These are phyloP conservation scores for Podocnemis expansa DNA, from an alignment of 2,113 vertebrate species.

Conservation along the genomic window DNA sequence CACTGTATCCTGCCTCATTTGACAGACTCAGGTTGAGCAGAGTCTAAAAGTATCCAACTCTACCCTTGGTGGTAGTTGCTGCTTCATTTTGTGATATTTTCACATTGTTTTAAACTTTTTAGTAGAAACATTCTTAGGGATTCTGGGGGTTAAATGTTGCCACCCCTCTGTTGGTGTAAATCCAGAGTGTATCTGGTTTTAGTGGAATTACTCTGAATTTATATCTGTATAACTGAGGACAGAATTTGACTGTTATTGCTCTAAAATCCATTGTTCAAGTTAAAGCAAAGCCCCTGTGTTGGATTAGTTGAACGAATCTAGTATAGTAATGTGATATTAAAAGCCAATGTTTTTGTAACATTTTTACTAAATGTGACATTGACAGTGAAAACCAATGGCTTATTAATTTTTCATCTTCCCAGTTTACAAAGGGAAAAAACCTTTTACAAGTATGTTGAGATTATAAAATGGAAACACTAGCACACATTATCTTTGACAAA, in stretches of 20 bases:
- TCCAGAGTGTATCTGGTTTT: neutral
- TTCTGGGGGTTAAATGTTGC: neutral
- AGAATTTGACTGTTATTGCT: neutral
- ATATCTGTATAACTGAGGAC: neutral
- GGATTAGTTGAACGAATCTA: neutral
- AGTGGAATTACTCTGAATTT: neutral
- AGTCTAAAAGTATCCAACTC: neutral
- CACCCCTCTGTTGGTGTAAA: neutral
- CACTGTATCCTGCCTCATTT: neutral
- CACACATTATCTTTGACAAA: neutral
- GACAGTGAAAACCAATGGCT: conserved; percentile 3
- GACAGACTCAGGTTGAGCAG: neutral
- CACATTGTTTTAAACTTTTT: neutral
- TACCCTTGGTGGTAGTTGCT: conserved; percentile 22
- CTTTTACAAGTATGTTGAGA: conserved; percentile 22
- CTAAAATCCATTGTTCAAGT: neutral
- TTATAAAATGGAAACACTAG: conserved; percentile 15
- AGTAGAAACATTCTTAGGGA: neutral
- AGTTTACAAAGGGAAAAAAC: conserved; percentile 43
- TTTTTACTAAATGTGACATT: conserved; percentile 34
- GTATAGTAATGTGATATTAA: neutral
- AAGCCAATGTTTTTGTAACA: conserved; percentile 47
- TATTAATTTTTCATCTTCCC: conserved; percentile 22
- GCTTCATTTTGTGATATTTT: conserved; percentile 32
- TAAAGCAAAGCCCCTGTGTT: neutral